These are phyloP conservation scores for Brachyptera putata DNA, from an alignment of 2,888 invertebrate species.

Conservation along the genomic window DNA sequence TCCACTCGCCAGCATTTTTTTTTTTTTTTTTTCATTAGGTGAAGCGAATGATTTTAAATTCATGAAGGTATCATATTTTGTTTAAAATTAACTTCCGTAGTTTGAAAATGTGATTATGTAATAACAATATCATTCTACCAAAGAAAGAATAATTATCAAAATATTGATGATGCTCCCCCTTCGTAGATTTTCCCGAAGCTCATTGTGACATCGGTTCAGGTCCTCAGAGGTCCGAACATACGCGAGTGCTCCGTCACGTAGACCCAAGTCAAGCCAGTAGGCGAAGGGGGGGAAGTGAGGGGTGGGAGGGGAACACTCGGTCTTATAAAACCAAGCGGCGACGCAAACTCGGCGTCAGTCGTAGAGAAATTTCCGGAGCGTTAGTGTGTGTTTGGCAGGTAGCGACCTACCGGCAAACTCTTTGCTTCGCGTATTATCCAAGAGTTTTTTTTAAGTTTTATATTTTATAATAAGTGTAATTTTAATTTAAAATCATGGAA, in stretches of 20 bases:
- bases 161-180: too few relatives aligned
- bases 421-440: not conserved
- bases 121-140: too few relatives aligned
- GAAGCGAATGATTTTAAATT: too few relatives aligned
- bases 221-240: not conserved
- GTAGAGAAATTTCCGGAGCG: not conserved
- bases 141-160: too few relatives aligned
- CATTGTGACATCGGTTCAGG: not conserved
- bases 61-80: too few relatives aligned
- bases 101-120: too few relatives aligned
- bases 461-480: constrained; percentile 12
- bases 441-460: constrained; percentile 18
- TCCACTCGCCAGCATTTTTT: too few relatives aligned
- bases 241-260: not conserved
- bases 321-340: not conserved
- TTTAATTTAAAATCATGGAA: constrained; percentile 58
- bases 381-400: not conserved
- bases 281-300: not conserved
- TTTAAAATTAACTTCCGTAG: too few relatives aligned
- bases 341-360: constrained; percentile 12
- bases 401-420: constrained; percentile 4
- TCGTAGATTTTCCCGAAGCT: too few relatives aligned
- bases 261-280: not conserved
- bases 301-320: constrained; percentile 1
- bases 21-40: too few relatives aligned